phyloP scores from a whole-genome alignment of 2,113 vertebrate genomes.

The Oxygymnocypris stewartii region DNA sequence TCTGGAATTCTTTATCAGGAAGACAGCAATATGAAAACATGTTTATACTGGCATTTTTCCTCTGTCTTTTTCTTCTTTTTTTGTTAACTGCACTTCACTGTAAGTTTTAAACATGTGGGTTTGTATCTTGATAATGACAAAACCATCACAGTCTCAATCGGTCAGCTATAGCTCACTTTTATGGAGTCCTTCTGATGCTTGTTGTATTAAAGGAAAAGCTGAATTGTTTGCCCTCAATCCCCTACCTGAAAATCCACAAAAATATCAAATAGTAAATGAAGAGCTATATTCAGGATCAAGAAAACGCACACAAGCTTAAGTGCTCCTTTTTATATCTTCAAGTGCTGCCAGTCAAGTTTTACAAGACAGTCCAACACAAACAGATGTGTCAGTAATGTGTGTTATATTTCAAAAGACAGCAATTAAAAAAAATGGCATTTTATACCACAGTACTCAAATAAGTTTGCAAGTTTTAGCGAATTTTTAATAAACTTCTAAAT shows the following conservation, averaged over 20 bases:
- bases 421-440: conserved; percentile 5
- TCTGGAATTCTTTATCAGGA: conserved; percentile 69
- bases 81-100: conserved; percentile 40
- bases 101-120: conserved; percentile 60
- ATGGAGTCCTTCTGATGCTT: conserved; percentile 49
- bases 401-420: conserved; percentile 14
- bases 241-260: conserved; percentile 22
- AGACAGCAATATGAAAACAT: conserved; percentile 68
- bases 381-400: conserved; percentile 12
- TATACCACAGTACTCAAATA: not conserved
- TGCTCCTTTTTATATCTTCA: conserved; percentile 7
- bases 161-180: conserved; percentile 50
- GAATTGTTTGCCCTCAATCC: conserved; percentile 20
- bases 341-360: conserved; percentile 7
- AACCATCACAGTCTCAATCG: conserved; percentile 56
- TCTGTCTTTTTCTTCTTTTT: conserved; percentile 14
- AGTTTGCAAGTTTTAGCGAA: not conserved
- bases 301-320: conserved; percentile 17
- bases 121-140: conserved; percentile 68
- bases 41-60: conserved; percentile 57
- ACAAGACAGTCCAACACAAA: conserved; percentile 9
- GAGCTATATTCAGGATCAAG: not conserved
- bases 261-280: conserved; percentile 9
- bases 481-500: not conserved
- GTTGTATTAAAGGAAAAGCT: conserved; percentile 39